phyloP scores from a whole-genome alignment of 2,888 invertebrate genomes.

The Pterostichus madidus region DNA sequence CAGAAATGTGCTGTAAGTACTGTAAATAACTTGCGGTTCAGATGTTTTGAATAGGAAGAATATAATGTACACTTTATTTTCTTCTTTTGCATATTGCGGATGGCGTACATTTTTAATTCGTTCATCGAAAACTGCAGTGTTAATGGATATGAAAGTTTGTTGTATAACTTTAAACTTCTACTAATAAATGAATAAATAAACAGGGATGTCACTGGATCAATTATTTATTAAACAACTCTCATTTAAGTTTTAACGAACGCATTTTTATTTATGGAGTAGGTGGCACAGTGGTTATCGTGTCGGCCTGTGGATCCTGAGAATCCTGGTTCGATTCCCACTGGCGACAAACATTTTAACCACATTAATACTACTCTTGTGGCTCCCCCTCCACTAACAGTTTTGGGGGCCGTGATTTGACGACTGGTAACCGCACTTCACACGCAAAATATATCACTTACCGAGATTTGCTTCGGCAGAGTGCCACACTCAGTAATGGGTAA shows the following conservation, averaged over 20 bases:
- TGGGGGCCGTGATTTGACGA: too few relatives aligned
- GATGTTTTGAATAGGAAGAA: not conserved
- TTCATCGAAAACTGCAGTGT: not conserved
- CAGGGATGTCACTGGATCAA: not conserved
- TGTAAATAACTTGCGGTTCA: not conserved
- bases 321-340: too few relatives aligned
- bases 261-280: too few relatives aligned
- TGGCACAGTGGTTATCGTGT: too few relatives aligned
- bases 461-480: too few relatives aligned
- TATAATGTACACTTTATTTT: not conserved
- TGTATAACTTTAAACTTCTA: constrained; percentile 5
- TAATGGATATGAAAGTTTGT: not conserved
- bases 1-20: not conserved
- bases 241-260: not conserved
- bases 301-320: too few relatives aligned
- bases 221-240: not conserved
- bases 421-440: too few relatives aligned
- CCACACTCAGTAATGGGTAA: too few relatives aligned
- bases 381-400: too few relatives aligned
- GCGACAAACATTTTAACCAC: too few relatives aligned
- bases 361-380: too few relatives aligned
- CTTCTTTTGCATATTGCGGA: not conserved
- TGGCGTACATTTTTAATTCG: not conserved
- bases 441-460: too few relatives aligned
- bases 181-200: constrained; percentile 32